Conservation (phyloP, 2,113 vertebrate genomes). For the Cricetomys ansorgei region DNA sequence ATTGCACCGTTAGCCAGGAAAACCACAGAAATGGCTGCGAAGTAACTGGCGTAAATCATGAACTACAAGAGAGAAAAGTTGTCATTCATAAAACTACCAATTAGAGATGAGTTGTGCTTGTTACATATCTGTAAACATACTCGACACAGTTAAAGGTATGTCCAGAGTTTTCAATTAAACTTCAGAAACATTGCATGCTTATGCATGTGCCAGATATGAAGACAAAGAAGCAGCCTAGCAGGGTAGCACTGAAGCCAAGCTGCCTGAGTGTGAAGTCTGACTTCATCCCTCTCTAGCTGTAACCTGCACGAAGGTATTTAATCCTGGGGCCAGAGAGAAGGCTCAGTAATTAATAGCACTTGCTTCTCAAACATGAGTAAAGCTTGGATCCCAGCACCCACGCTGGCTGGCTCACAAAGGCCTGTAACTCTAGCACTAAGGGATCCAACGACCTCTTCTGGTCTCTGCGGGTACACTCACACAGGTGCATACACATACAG, state of each 20-base stretch:
- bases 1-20: slow-evolving; percentile 91
- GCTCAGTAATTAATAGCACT: not conserved
- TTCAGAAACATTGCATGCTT: not conserved
- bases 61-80: slow-evolving; percentile 87
- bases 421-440: not conserved
- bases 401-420: not conserved
- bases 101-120: not conserved
- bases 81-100: not conserved
- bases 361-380: not conserved
- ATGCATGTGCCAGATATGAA: not conserved
- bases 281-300: not conserved
- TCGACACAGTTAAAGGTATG: not conserved
- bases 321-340: not conserved
- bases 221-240: not conserved
- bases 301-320: not conserved
- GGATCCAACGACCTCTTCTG: not conserved
- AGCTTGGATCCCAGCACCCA: not conserved
- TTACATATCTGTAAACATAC: not conserved
- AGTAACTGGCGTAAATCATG: slow-evolving; percentile 94
- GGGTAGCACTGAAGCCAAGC: not conserved
- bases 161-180: not conserved
- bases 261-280: too few relatives aligned
- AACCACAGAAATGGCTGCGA: slow-evolving; percentile 90
- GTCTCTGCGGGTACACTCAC: not conserved
- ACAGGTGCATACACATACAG: not conserved